Base-by-base conservation (phyloP, 64 coral and sea anemone genomes). In the Pocillopora damicornis region DNA sequence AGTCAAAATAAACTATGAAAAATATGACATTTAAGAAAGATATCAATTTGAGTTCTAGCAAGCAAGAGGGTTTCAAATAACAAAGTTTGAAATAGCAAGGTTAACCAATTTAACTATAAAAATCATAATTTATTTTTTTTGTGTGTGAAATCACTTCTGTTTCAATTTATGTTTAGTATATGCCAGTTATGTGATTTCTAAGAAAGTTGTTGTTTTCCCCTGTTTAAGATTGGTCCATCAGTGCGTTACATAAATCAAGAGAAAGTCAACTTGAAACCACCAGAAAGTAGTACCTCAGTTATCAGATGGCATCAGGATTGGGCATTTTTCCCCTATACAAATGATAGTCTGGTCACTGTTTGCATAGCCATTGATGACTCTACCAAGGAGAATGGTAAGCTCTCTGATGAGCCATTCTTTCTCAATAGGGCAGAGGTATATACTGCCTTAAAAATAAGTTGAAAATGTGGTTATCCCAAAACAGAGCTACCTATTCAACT, bases 301-400 rank as follows among this genome's bases (percentile, higher is more conserved):
- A 38, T 77, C 8, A 77, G 35, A 65, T 88, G 74, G 86, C 86
- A 88, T 63, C 86, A 88, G 34, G 86, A 65, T 20, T 88, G 74
- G 74, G 74, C 86, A 63, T 77, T 88, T 76, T 77, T n/a, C 22
- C 86, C 86, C 18, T 37, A 88, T 35, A 88, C 86, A 2, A 88
- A 88, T 63, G 22, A 88, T 25, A 88, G 76, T 35, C 10, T 88
- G 15, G 73, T 88, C 1, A 77, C 76, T 7, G 20, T 76, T 4
- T 77, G 23, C 59, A 22, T 88, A 36, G 23, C 86, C 36, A 88
- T 88, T 14, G 86, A 88, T 62, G 86, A 77, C 42, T 22, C 57
- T 11, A 88, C 86, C 7, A 61, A 11, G 61, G 74, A 88, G 63
- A 88, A 88, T 63, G 74, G 86, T 77, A 34, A 13, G 82, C 30